Base-by-base conservation (phyloP, 2,888 invertebrate species). In the Cremastinae sp. region DNA sequence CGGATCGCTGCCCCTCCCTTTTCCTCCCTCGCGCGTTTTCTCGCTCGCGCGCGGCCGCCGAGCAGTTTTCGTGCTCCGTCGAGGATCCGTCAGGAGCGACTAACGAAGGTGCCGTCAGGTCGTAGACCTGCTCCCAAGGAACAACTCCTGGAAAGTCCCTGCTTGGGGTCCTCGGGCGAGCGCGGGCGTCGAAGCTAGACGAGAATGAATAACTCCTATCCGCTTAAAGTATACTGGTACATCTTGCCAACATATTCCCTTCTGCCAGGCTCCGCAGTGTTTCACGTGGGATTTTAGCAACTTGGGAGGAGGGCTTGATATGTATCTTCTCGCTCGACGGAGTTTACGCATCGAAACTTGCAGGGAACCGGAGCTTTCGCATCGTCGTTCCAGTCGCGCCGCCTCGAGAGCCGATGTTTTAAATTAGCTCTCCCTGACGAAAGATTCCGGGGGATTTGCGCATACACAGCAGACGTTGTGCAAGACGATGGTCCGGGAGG, bases 71-170 rank as follows among this genome's bases (percentile, higher is more conserved):
- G 28, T 28, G 28, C 28, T 28, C 28, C 28, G 5, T 5, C 41
- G 56, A 61, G 51, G 22, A 71, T 36, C 20, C 36, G 58, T 45
- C 45, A 16, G 41, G 49, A 16, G 34, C 59, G 61, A 70, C 80
- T 83, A 83, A 84, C 81, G 80, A 82, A 76, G 78, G 74, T 59
- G 74, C 75, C 59, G 77, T 78, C 70, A 45, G 65, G 62, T 74
- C 53, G 28, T 70, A 78, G 14, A 79, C 77, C 73, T n/a, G n/a
- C n/a, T 45, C 45, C 78, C 79, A 64, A 69, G 56, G 70, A 68
- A 61, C 43, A 49, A 77, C 54, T 69, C 65, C 16, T 20, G 45
- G 49, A 70, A 68, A 78, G 66, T 51, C 64, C 49, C 65, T 54
- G 43, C 45, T 18, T 41, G 22, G 16, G 45, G 58, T 43, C 20